Base-by-base conservation (phyloP, 2,888 invertebrate genomes). In the Nomada flava region DNA sequence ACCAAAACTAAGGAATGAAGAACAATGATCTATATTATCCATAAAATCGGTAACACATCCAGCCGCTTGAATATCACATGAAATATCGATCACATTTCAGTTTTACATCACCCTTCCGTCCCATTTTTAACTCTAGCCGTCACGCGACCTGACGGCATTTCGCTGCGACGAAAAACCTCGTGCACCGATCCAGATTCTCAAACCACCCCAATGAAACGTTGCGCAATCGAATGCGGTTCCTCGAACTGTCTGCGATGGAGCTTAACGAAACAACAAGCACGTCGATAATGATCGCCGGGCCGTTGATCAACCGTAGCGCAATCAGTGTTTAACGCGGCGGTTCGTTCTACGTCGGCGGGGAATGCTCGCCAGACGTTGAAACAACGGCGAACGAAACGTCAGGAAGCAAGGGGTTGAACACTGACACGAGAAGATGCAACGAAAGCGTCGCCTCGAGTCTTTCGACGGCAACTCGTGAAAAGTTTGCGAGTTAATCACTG, bases 401-500 rank as follows among this genome's bases (percentile, higher is more conserved):
- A 7, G 20, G 55, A 20, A 2, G 52, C 3, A 3, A 13, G 13
- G n/a, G n/a, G 5, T 1, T 15, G 65, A 42, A 55, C 57, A 47
- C 11, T 10, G 15, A 11, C 20, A 53, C 36, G 9, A 15, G 47
- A 13, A 13, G 13, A 47, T 29, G 64, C 26, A 64, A 62, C 26
- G 18, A 20, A 15, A 65, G 15, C 18, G 13, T 15, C 10, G 2
- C 29, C 29, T 13, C n/a, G 18, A 15, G 15, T 20, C 11, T 26
- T 36, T 26, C 1, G 11, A 20, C 11, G 52, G 18, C 52, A 52
- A 36, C 36, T 53, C 13, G 11, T n/a, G 1, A 29, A 52, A 52
- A 67, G 20, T 52, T 11, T 52, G 52, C 20, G 13, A 57, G 47
- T 47, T 70, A 29, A 70, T 70, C 69, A 10, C 59, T 47, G 68